Evolutionary conservation across 2,797 vertebrate genomes (phyloP).

Genomic region (Chiroxiphia lanceolata): DNA sequence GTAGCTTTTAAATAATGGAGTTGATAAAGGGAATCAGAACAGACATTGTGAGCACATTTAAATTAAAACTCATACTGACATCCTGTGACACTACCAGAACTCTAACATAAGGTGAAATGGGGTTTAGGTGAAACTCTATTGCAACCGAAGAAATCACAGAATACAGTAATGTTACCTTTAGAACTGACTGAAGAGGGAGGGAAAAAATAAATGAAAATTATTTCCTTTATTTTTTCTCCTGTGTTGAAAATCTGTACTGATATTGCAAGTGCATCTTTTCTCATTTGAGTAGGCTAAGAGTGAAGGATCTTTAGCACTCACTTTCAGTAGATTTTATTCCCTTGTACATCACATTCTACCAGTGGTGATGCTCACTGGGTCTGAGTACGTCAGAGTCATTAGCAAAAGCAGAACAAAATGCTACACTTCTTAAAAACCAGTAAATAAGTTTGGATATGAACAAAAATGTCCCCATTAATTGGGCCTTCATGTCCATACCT

Average conservation of each 20-base stretch:
- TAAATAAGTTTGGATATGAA: not conserved
- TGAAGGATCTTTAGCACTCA: not conserved
- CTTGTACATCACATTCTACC: not conserved
- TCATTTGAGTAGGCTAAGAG: not conserved
- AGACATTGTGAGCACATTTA: not conserved
- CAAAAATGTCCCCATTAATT: not conserved
- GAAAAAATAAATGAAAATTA: not conserved
- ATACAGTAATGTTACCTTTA: not conserved
- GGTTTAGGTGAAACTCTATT: not conserved
- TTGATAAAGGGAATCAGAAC: not conserved
- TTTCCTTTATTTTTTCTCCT: not conserved
- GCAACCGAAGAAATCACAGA: not conserved
- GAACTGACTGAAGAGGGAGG: not conserved
- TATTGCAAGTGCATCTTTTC: not conserved
- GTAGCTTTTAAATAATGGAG: not conserved
- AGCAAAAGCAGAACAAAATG: not conserved
- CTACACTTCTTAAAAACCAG: not conserved
- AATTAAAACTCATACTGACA: not conserved
- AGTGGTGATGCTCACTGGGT: not conserved
- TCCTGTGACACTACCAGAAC: not conserved
- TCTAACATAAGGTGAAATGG: not conserved
- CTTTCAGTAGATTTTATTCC: not conserved
- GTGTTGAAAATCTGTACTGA: not conserved
- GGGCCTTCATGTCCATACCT: not conserved
- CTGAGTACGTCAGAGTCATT: not conserved